phyloP scores from a whole-genome alignment of 1,140 invertebrate species.

The Tenebrio molitor region DNA sequence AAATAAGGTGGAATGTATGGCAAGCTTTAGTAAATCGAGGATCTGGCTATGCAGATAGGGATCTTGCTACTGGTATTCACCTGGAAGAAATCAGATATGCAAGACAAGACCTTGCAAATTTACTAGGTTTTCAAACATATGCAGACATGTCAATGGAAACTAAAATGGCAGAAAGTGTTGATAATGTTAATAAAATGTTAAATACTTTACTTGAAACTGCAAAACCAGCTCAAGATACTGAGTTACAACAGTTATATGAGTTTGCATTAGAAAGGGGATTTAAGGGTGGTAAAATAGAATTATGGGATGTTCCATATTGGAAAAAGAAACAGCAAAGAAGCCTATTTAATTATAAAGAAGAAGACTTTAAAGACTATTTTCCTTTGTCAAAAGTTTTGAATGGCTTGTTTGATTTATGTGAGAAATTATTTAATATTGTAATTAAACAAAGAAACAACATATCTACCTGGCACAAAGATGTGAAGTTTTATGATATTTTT shows the following conservation, averaged over 20 bases:
- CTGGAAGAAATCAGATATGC: slow-evolving; percentile 83
- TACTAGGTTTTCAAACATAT: slow-evolving; percentile 85
- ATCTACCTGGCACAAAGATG: slow-evolving; percentile 87
- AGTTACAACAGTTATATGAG: slow-evolving; percentile 79
- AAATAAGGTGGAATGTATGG: slow-evolving; percentile 87
- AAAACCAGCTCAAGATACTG: slow-evolving; percentile 80
- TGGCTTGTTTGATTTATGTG: slow-evolving; percentile 81
- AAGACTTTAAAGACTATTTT: slow-evolving; percentile 85
- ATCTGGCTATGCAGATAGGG: slow-evolving; percentile 75
- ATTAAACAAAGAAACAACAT: slow-evolving; percentile 79
- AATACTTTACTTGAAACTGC: slow-evolving; percentile 77
- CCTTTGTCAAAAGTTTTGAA: slow-evolving; percentile 83
- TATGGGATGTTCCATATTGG: slow-evolving; percentile 93
- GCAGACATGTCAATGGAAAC: slow-evolving; percentile 93
- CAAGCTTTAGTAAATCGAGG: slow-evolving; percentile 79
- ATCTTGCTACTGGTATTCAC: slow-evolving; percentile 78
- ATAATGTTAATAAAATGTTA: slow-evolving; percentile 83
- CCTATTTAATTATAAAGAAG: slow-evolving; percentile 78
- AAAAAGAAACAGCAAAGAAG: slow-evolving; percentile 77
- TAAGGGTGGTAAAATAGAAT: slow-evolving; percentile 73
- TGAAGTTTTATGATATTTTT: slow-evolving; percentile 85
- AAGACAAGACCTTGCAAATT: slow-evolving; percentile 79
- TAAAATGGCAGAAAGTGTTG: slow-evolving; percentile 91
- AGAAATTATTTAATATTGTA: slow-evolving; percentile 85
- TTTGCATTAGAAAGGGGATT: slow-evolving; percentile 86